These are phyloP conservation scores for Parasteatoda tepidariorum DNA, from an alignment of 1,140 invertebrate species.

Conservation along the genomic window DNA sequence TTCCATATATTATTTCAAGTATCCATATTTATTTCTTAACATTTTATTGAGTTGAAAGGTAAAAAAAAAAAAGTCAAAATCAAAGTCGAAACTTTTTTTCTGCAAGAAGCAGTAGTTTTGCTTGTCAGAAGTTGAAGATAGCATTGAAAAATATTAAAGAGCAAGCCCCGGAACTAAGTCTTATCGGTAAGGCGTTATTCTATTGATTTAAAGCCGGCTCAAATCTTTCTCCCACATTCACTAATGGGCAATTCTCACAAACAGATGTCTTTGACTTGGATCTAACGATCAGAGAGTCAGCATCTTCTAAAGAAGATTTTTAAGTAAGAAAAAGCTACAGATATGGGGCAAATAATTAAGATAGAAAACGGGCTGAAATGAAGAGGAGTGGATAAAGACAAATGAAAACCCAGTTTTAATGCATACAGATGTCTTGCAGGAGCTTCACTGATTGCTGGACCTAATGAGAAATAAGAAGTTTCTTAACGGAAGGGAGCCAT, in stretches of 20 bases:
- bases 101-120: constrained; percentile 10
- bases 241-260: constrained; percentile 61
- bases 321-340: constrained; percentile 44
- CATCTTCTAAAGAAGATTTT: constrained; percentile 45
- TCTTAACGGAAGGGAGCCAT: constrained; percentile 45
- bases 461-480: constrained; percentile 55
- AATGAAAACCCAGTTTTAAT: constrained; percentile 59
- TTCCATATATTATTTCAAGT: no score
- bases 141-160: constrained; percentile 47
- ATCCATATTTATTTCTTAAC: no score
- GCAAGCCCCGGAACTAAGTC: constrained; percentile 14
- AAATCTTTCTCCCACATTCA: constrained; percentile 28
- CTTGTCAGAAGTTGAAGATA: constrained; percentile 37
- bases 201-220: constrained; percentile 47
- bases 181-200: constrained; percentile 33
- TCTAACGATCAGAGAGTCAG: constrained; percentile 46
- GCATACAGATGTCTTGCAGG: constrained; percentile 48
- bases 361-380: constrained; percentile 45
- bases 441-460: background rate
- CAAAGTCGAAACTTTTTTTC: no score
- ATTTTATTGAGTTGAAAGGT: no score
- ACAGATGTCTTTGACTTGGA: constrained; percentile 56
- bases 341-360: constrained; percentile 53
- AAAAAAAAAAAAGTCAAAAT: no score
- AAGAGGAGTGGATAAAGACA: constrained; percentile 37